Conservation (phyloP, 1,140 invertebrate genomes). For the Hestina assimilis region DNA sequence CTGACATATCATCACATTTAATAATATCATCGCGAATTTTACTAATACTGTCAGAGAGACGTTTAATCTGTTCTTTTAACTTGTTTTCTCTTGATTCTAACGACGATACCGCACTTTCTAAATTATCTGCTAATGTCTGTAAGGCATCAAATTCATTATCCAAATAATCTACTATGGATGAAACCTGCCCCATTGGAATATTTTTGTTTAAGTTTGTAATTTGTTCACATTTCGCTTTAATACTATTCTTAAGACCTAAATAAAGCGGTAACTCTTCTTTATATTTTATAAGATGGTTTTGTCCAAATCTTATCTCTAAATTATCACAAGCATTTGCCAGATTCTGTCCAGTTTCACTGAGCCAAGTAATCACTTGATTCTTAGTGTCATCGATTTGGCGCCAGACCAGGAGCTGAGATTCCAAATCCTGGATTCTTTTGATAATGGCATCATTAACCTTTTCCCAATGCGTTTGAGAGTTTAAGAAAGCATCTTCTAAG, state of each 20-base stretch:
- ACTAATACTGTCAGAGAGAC: slow-evolving; percentile 82
- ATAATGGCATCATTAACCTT: slow-evolving; percentile 84
- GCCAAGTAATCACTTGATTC: slow-evolving; percentile 90
- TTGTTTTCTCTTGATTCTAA: slow-evolving; percentile 87
- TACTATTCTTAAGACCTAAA: slow-evolving; percentile 85
- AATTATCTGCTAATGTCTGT: slow-evolving; percentile 84
- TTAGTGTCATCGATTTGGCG: slow-evolving; percentile 93
- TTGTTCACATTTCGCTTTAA: slow-evolving; percentile 89
- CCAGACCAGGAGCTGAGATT: slow-evolving; percentile 94
- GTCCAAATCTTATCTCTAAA: slow-evolving; percentile 88
- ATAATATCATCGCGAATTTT: slow-evolving; percentile 91
- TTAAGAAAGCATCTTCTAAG: slow-evolving; percentile 82
- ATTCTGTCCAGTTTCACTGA: slow-evolving; percentile 87
- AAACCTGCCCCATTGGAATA: slow-evolving; percentile 83
- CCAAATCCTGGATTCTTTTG: slow-evolving; percentile 86
- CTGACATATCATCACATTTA: slow-evolving; percentile 94
- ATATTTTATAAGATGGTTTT: slow-evolving; percentile 88
- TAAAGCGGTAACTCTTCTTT: slow-evolving; percentile 91
- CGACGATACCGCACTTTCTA: slow-evolving; percentile 85
- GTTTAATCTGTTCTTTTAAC: slow-evolving; percentile 85
- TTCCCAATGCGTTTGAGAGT: slow-evolving; percentile 86
- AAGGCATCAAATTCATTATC: slow-evolving; percentile 89
- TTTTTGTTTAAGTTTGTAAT: slow-evolving; percentile 88
- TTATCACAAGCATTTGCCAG: slow-evolving; percentile 86
- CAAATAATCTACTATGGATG: slow-evolving; percentile 83